phyloP scores from a whole-genome alignment of 2,888 invertebrate genomes.

The Halictus quadricinctus region DNA sequence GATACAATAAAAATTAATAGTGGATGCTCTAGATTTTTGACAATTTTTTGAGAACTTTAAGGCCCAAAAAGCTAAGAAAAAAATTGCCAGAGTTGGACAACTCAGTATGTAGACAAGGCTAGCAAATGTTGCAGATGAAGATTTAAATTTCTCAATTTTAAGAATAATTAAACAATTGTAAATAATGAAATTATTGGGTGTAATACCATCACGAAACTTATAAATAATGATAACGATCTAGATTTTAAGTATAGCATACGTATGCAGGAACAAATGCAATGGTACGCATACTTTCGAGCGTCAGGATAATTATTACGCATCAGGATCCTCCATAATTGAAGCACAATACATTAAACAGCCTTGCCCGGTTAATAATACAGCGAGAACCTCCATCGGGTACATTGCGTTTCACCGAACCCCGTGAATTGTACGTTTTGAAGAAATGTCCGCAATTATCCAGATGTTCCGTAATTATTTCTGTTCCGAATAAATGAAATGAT shows the following conservation, averaged over 20 bases:
- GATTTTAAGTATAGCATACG: background rate
- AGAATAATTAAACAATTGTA: background rate
- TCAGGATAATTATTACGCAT: background rate
- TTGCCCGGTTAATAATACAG: background rate
- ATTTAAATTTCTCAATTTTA: background rate
- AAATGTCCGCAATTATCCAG: background rate
- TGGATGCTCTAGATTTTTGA: too few species aligned
- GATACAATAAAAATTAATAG: too few species aligned
- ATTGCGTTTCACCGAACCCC: background rate
- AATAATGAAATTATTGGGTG: background rate
- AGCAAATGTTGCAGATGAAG: background rate
- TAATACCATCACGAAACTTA: background rate
- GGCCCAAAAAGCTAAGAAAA: too few species aligned
- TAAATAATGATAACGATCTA: background rate
- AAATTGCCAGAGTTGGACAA: too few species aligned
- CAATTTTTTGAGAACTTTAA: too few species aligned
- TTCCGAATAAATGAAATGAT: background rate
- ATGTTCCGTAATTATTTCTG: background rate
- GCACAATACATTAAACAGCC: background rate
- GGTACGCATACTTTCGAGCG: background rate
- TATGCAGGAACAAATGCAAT: background rate
- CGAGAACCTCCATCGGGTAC: background rate
- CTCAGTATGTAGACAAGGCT: too few species aligned
- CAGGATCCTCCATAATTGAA: background rate
- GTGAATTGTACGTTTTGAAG: background rate